A percentile compares a stretch with the other conserved stretches of the same genome.
Evolutionary conservation across 2,113 vertebrate genomes (phyloP).

Genomic region (Amblyopsis rosae): DNA sequence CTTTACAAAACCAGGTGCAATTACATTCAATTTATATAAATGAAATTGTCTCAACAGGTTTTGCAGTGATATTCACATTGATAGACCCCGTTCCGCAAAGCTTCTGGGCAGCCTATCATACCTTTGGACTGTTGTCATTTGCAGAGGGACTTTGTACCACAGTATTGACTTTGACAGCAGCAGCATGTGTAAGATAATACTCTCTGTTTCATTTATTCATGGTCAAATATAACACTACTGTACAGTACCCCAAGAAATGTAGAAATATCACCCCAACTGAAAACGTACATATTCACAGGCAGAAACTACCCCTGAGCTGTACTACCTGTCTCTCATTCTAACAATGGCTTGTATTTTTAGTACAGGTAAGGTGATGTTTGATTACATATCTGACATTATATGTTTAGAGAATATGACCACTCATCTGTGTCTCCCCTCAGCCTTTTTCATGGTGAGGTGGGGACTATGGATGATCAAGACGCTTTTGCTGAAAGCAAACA

Average conservation of each 20-base stretch:
- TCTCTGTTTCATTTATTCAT: background rate
- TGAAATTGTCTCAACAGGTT: constrained; percentile 59
- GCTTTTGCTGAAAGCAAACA: constrained; percentile 28
- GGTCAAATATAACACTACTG: background rate
- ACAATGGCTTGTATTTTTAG: constrained; percentile 64
- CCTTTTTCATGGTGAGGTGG: constrained; percentile 69
- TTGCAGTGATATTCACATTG: constrained; percentile 73
- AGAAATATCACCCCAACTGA: background rate
- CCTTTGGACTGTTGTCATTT: constrained; percentile 78
- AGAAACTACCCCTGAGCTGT: constrained; percentile 75
- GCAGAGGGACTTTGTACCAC: constrained; percentile 71
- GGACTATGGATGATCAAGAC: constrained; percentile 68
- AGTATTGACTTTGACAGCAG: constrained; percentile 74
- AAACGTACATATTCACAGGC: constrained; percentile 50
- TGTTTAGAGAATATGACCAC: constrained; percentile 12
- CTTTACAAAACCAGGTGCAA: background rate
- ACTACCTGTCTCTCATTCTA: constrained; percentile 67
- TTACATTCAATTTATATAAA: background rate
- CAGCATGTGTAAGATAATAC: constrained; percentile 74
- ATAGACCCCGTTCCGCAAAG: constrained; percentile 70
- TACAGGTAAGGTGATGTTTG: constrained; percentile 61
- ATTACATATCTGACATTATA: background rate
- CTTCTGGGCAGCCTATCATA: constrained; percentile 62
- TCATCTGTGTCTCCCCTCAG: constrained; percentile 50
- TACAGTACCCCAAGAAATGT: background rate